Percentiles rank a stretch among this genome's conserved stretches.
These are phyloP conservation scores for Brachyrhaphis roseni DNA, from an alignment of 2,797 vertebrate genomes.

Conservation along the genomic window DNA sequence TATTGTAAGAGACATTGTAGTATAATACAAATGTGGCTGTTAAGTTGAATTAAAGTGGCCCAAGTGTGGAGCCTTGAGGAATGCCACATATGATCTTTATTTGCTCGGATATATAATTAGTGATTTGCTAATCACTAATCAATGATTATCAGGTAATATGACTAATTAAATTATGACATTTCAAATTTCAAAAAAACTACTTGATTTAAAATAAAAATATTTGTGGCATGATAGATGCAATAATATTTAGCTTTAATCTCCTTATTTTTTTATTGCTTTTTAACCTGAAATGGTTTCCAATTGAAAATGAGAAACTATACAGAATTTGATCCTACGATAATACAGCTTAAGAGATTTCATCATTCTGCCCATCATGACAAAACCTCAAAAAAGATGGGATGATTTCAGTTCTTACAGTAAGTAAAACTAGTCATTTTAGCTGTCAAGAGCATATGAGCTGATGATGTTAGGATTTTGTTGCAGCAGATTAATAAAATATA, in stretches of 20 bases:
- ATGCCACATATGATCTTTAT: background rate
- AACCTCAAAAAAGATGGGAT: constrained; percentile 38
- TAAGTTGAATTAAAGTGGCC: background rate
- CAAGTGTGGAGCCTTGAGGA: background rate
- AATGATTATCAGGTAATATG: background rate
- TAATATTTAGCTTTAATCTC: constrained; percentile 31
- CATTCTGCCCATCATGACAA: constrained; percentile 28
- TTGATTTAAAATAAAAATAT: background rate
- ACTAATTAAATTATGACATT: background rate
- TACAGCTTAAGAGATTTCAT: constrained; percentile 62
- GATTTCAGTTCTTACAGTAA: constrained; percentile 47
- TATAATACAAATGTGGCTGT: background rate
- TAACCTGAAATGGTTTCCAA: constrained; percentile 7
- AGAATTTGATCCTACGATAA: constrained; percentile 48
- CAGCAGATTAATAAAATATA: constrained; percentile 35
- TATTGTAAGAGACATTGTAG: background rate
- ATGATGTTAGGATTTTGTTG: constrained; percentile 52
- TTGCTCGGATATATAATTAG: background rate
- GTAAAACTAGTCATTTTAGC: constrained; percentile 50
- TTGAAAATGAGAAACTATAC: constrained; percentile 11
- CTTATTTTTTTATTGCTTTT: constrained; percentile 10
- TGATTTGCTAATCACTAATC: background rate
- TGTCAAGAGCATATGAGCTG: constrained; percentile 40
- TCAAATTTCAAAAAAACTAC: background rate
- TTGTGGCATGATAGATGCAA: background rate